A percentile compares a stretch with the other conserved stretches of the same genome.
phyloP scores from a whole-genome alignment of 2,888 invertebrate genomes.

The Allacma fusca region DNA sequence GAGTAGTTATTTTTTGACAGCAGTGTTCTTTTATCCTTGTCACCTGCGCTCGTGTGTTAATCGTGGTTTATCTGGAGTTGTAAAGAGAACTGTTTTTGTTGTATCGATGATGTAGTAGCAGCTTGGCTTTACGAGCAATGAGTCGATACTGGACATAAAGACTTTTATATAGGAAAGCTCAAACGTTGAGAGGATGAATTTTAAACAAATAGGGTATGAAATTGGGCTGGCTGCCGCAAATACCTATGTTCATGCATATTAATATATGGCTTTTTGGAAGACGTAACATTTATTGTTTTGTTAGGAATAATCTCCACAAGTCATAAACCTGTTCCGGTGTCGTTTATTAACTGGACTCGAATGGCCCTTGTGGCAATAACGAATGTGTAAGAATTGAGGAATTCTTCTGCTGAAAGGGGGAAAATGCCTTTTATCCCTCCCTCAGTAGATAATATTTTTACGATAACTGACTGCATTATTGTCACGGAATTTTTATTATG shows the following conservation, averaged over 20 bases:
- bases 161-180: too few relatives aligned
- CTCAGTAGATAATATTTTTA: constrained; percentile 40
- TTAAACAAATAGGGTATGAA: too few relatives aligned
- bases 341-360: constrained; percentile 37
- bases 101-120: too few relatives aligned
- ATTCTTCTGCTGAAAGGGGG: background rate
- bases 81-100: too few relatives aligned
- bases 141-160: too few relatives aligned
- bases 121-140: too few relatives aligned
- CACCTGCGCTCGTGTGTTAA: too few relatives aligned
- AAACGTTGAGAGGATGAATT: too few relatives aligned
- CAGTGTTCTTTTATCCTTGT: too few relatives aligned
- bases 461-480: constrained; percentile 26
- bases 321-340: constrained; percentile 43
- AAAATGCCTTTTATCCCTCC: background rate
- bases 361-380: constrained; percentile 6
- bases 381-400: constrained; percentile 27
- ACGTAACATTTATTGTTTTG: constrained; percentile 8
- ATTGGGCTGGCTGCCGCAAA: background rate
- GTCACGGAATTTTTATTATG: constrained; percentile 42
- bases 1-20: too few relatives aligned
- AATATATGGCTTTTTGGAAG: background rate
- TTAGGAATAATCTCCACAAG: constrained; percentile 28
- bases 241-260: background rate
- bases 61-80: too few relatives aligned